Conservation (phyloP, 1,140 invertebrate species). For the Coenobita brevimanus region DNA sequence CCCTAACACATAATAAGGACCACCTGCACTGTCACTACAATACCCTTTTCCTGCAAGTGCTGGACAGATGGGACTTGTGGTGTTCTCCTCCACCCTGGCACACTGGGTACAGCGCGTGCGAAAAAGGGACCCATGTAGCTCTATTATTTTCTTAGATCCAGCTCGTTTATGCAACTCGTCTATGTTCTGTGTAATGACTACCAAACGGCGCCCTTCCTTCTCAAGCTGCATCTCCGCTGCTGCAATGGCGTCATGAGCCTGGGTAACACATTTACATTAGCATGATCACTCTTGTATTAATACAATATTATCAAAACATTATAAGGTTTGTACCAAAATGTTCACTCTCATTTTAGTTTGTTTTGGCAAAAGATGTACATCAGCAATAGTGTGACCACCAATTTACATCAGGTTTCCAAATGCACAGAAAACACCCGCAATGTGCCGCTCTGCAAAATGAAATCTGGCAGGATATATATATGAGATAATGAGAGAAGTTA, state of each 20-base stretch:
- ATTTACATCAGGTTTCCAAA: too few species aligned
- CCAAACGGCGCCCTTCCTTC: slow-evolving; percentile 78
- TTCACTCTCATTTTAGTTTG: too few species aligned
- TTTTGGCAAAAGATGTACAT: too few species aligned
- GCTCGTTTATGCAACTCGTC: slow-evolving; percentile 90
- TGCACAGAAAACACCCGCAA: too few species aligned
- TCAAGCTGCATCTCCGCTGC: slow-evolving; percentile 81
- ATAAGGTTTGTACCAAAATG: neutral
- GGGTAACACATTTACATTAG: slow-evolving; percentile 28
- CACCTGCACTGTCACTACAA: too few species aligned
- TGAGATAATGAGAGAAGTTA: too few species aligned
- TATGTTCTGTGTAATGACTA: slow-evolving; percentile 93
- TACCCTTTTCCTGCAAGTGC: slow-evolving; percentile 79
- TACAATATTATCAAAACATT: neutral
- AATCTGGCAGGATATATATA: too few species aligned
- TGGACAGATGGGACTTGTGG: slow-evolving; percentile 87
- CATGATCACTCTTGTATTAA: neutral
- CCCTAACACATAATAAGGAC: too few species aligned
- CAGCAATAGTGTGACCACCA: too few species aligned
- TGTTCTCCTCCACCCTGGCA: slow-evolving; percentile 80
- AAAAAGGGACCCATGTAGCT: slow-evolving; percentile 92
- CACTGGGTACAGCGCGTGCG: slow-evolving; percentile 89
- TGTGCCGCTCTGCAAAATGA: too few species aligned
- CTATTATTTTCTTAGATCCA: slow-evolving; percentile 86
- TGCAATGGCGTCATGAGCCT: slow-evolving; percentile 89